Conservation (phyloP, 2,888 invertebrate species). For the Dromius quadrimaculatus region DNA sequence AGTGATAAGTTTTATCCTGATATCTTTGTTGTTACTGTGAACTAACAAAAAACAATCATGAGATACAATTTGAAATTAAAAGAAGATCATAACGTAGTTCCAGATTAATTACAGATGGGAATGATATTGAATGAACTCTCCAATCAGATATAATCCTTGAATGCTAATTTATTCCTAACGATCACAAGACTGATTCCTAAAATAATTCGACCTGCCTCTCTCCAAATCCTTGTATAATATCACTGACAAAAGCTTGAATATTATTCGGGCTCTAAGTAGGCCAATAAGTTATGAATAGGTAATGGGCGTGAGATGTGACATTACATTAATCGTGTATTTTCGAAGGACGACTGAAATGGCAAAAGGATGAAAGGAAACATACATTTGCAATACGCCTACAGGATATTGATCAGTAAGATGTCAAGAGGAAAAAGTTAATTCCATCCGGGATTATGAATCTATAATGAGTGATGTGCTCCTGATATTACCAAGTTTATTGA, state of each 20-base stretch:
- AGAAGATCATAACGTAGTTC: too few species aligned
- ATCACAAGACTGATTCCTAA: constrained; percentile 16
- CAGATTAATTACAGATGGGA: too few species aligned
- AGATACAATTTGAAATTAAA: too few species aligned
- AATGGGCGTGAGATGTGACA: too few species aligned
- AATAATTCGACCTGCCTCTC: constrained; percentile 18
- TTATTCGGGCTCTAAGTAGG: constrained; percentile 12
- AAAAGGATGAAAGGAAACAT: background rate
- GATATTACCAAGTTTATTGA: constrained; percentile 18
- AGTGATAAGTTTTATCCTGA: too few species aligned
- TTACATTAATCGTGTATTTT: too few species aligned
- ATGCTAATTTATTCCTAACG: too few species aligned
- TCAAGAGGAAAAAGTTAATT: background rate
- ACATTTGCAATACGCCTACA: background rate
- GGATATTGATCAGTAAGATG: constrained; percentile 11
- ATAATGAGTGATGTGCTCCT: constrained; percentile 7
- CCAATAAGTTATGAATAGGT: constrained; percentile 10
- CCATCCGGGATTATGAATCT: constrained; percentile 23
- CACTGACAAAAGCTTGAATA: constrained; percentile 5
- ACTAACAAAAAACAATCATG: too few species aligned
- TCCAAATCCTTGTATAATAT: constrained; percentile 8
- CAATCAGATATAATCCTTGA: too few species aligned
- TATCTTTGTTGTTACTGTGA: too few species aligned
- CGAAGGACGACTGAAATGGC: too few species aligned
- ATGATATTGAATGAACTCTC: too few species aligned